phyloP scores from a whole-genome alignment of 2,797 vertebrate genomes.

The Halcyon chelicuti region DNA sequence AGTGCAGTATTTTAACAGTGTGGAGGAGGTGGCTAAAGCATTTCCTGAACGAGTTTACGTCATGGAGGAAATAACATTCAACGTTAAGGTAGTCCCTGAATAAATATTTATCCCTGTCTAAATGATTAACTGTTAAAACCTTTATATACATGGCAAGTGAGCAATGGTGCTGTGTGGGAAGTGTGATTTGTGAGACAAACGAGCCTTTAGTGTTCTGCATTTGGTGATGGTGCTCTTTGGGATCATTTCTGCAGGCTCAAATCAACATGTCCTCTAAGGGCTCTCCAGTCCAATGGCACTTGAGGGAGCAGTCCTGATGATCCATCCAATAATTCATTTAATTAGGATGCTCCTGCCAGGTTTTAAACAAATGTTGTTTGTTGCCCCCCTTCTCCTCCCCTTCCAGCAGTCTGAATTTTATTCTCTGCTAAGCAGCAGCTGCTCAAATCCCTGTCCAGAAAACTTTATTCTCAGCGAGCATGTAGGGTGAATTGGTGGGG shows the following conservation, averaged over 20 bases:
- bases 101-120: slow-evolving; percentile 75
- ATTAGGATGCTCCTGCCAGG: slow-evolving; percentile 56
- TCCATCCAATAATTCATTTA: slow-evolving; percentile 52
- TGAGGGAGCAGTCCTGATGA: slow-evolving; percentile 17
- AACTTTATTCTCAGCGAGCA: slow-evolving; percentile 22
- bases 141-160: slow-evolving; percentile 14
- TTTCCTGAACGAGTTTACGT: slow-evolving; percentile 99
- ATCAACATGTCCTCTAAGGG: neutral
- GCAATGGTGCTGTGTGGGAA: neutral
- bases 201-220: slow-evolving; percentile 16
- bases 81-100: slow-evolving; percentile 92
- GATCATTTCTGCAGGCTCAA: slow-evolving; percentile 15
- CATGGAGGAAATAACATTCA: slow-evolving; percentile 99
- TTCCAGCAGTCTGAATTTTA: slow-evolving; percentile 31
- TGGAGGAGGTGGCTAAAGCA: slow-evolving; percentile 99
- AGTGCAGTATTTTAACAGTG: slow-evolving; percentile 97
- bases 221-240: neutral
- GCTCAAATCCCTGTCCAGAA: slow-evolving; percentile 59
- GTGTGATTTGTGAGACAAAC: slow-evolving; percentile 29
- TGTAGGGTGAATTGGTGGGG: neutral
- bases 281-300: slow-evolving; percentile 7
- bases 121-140: slow-evolving; percentile 58
- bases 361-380: slow-evolving; percentile 69
- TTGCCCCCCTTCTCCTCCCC: slow-evolving; percentile 35
- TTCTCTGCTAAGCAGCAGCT: slow-evolving; percentile 68